Percentiles rank a stretch among this genome's conserved stretches.
Conservation (phyloP, 2,888 invertebrate genomes). For the Volucella zonaria region DNA sequence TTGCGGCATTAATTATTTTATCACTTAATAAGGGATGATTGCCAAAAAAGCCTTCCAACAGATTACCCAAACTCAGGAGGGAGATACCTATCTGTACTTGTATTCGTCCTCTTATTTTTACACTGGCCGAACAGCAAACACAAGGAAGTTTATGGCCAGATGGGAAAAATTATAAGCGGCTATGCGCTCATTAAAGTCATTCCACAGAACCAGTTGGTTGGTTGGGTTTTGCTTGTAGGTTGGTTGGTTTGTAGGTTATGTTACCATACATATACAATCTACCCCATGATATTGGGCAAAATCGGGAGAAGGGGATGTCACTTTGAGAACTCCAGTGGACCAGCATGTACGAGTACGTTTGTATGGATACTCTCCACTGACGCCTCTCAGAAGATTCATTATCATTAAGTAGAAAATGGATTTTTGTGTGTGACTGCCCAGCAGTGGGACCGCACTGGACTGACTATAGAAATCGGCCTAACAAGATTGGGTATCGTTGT, state of each 20-base stretch:
- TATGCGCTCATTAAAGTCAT: slow-evolving; percentile 64
- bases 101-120: too few species aligned
- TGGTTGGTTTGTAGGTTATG: not conserved
- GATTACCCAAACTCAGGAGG: slow-evolving; percentile 45
- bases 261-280: too few species aligned
- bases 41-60: slow-evolving; percentile 49
- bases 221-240: not conserved
- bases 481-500: slow-evolving; percentile 45
- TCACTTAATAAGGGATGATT: slow-evolving; percentile 74
- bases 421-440: slow-evolving; percentile 48
- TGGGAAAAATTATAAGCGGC: slow-evolving; percentile 60
- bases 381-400: slow-evolving; percentile 61
- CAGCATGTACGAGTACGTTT: slow-evolving; percentile 35
- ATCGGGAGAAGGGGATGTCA: slow-evolving; percentile 25
- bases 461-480: slow-evolving; percentile 18
- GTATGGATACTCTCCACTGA: slow-evolving; percentile 7
- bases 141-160: slow-evolving; percentile 58
- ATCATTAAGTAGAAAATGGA: slow-evolving; percentile 66
- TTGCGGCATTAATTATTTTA: slow-evolving; percentile 77
- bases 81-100: slow-evolving; percentile 1
- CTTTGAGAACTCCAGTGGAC: slow-evolving; percentile 45
- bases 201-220: slow-evolving; percentile 24
- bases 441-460: not conserved
- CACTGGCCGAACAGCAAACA: slow-evolving; percentile 19
- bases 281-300: too few species aligned